Base-by-base conservation (phyloP, 1,140 invertebrate genomes). In the Lanistes nyassanus region DNA sequence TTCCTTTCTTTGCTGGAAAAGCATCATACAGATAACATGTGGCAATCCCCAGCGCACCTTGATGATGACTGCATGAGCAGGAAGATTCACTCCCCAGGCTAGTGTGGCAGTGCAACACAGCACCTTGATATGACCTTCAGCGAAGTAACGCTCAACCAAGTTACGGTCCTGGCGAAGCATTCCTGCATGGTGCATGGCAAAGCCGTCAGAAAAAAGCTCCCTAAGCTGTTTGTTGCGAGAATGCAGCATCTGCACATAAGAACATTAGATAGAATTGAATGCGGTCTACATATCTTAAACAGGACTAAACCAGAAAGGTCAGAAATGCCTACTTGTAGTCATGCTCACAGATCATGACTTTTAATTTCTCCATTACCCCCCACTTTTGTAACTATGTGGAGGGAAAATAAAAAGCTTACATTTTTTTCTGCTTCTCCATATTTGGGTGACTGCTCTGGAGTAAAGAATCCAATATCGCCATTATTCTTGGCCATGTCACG, bases 41-140 rank as follows among this genome's bases (percentile, higher is more conserved):
- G 42, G 9, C 42, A 47, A 9, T 31, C 56, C 56, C 5, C 26
- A 36, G 70, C 71, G 86, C 90, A 95, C 95, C 88, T 95, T 94
- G 80, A 99, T 99, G 66, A 99, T 94, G 76, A 99, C 98, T 72
- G 96, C 97, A 90, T 99, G 97, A 0, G 98, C 98, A 0, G 98
- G 98, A 78, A 99, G 91, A 91, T 99, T 99, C 0, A 99, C 98
- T 81, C 98, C 98, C 98, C 98, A 99, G 36, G 98, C 98, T 16
- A 99, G 90, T 0, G 98, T 99, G 0, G 98, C 95, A 0, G 98
- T 99, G 89, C 98, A 99, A 16, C 98, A 95, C 0, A 99, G 90
- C 6, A 99, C 96, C 86, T 96, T 96, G 55, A 99, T 94, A 72
- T 94, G 90, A 2, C 98, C 98, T 73, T 95, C 94, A 0, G 92